Base-by-base conservation (phyloP, 2,888 invertebrate species). In the Acleris holmiana region DNA sequence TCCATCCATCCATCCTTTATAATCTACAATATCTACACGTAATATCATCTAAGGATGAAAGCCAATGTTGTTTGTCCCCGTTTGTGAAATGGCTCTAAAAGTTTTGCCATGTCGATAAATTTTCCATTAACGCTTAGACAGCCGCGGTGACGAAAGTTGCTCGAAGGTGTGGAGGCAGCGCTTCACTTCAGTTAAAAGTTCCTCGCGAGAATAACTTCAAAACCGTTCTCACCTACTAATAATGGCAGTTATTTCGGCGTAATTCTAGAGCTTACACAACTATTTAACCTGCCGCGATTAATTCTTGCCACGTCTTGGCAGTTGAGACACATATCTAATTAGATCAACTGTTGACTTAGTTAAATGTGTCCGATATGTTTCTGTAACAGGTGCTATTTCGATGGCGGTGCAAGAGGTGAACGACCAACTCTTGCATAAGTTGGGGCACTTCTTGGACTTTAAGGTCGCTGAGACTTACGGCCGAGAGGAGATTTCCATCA, bases 381-480 rank as follows among this genome's bases (percentile, higher is more conserved):
- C 70, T 72, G 67, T 65, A 55, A 72, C 95, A 78, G 98, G 98
- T 40, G 98, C 98, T 41, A 96, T 98, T 71, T 96, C 97, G 1
- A 93, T 98, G 77, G 98, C 98, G 18, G 94, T 98, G 23, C 95
- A 96, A 59, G 96, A 98, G 88, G 95, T 98, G 5, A 96, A 96
- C 79, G 88, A 93, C 21, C 93, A 94, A 51, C 89, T 94, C 60
- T 83, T 95, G 35, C 93, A 90, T 0, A 91, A 91, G 29, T 91
- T 95, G 71, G 96, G 97, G 0, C 97, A 97, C 84, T 94, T 94
- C 0, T 86, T 98, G 66, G 94, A 95, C 69, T 97, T 98, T 77
- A 91, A 96, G 19, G 95, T 98, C 4, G 97, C 97, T 1, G 98
- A 98, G 88, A 98, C 98, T 0, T 98, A 95, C 84, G 98, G 98